These are phyloP conservation scores for Phaethon lepturus DNA, from an alignment of 2,113 vertebrate species.

Conservation along the genomic window DNA sequence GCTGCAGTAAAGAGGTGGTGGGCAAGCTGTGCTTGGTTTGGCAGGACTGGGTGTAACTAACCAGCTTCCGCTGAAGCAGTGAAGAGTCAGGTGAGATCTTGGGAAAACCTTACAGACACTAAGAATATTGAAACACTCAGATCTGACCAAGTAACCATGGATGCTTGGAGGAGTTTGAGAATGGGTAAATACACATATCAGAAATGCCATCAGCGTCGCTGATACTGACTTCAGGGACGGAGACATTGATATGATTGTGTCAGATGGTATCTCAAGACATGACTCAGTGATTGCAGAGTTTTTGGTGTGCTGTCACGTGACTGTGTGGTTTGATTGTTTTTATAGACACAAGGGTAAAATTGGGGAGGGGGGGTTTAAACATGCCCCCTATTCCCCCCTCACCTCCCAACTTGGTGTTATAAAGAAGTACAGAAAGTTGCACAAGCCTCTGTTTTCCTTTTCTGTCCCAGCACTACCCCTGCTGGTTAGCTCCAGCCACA, in stretches of 20 bases:
- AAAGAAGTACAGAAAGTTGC: not conserved
- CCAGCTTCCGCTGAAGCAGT: accelerated
- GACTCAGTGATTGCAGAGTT: not conserved
- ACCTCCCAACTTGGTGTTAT: not conserved
- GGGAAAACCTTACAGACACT: not conserved
- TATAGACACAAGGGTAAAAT: not conserved
- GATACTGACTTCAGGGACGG: not conserved
- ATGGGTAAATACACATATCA: not conserved
- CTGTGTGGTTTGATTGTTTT: not conserved
- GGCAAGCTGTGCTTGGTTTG: not conserved
- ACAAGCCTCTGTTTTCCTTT: not conserved
- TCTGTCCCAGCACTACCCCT: not conserved
- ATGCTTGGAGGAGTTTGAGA: not conserved
- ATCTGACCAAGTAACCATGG: not conserved
- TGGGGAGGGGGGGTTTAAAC: not conserved
- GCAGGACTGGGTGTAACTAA: not conserved
- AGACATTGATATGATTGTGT: not conserved
- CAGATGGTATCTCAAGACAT: not conserved
- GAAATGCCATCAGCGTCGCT: not conserved
- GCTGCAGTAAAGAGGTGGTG: not conserved
- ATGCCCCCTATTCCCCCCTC: accelerated
- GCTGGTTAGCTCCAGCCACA: not conserved
- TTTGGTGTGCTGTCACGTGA: not conserved
- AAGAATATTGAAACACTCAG: not conserved
- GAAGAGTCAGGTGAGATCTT: not conserved